These are phyloP conservation scores for Macrotrachela quadricornifera DNA, from an alignment of 1,140 invertebrate species.

Conservation along the genomic window DNA sequence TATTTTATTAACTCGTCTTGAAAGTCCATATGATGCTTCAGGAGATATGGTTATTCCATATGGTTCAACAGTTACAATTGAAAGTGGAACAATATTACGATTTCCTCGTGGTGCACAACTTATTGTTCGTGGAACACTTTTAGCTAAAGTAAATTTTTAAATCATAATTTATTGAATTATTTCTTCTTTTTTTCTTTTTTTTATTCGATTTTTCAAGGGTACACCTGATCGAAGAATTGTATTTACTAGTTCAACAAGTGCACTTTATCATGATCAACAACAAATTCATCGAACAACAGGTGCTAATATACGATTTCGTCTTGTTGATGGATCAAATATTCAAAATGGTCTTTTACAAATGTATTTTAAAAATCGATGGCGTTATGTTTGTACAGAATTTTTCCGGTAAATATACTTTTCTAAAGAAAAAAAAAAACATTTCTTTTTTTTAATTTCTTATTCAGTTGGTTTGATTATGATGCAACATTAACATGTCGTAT, in stretches of 20 bases:
- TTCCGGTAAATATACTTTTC: conserved; percentile 53
- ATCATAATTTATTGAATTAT: not conserved
- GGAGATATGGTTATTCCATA: not conserved
- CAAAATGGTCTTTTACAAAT: conserved; percentile 71
- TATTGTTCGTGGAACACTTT: not conserved
- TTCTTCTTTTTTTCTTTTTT: no score
- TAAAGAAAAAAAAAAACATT: not conserved
- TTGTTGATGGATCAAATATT: conserved; percentile 77
- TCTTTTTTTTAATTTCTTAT: not conserved
- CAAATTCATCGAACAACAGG: not conserved
- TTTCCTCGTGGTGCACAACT: not conserved
- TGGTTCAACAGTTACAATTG: not conserved
- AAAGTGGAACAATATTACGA: conserved; percentile 1
- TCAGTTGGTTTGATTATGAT: conserved; percentile 3
- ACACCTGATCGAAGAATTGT: not conserved
- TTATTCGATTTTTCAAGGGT: conserved; percentile 6
- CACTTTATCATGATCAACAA: no score
- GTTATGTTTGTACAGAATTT: conserved; percentile 87
- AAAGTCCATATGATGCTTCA: not conserved
- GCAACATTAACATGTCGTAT: conserved; percentile 21
- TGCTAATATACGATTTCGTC: conserved; percentile 33
- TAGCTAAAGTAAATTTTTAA: not conserved
- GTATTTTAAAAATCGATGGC: conserved; percentile 62
- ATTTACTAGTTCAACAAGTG: not conserved
- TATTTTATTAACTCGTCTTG: no score